A percentile compares a stretch with the other conserved stretches of the same genome.
Evolutionary conservation across 2,888 invertebrate species (phyloP).

Genomic region (Rhagonycha fulva): DNA sequence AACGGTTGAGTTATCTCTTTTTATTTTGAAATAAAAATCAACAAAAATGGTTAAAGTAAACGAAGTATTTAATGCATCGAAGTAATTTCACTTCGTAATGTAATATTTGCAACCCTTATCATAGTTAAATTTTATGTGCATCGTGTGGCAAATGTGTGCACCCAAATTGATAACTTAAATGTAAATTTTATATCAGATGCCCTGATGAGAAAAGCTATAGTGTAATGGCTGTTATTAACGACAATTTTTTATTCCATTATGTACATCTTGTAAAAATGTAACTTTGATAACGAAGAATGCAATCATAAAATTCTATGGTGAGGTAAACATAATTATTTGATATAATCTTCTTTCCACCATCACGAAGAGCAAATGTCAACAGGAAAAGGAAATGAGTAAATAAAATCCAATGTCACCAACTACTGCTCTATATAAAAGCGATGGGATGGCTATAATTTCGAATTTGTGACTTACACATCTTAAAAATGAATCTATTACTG

Average conservation of each 20-base stretch:
- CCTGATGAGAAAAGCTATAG: neutral
- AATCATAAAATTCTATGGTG: neutral
- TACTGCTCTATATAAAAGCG: neutral
- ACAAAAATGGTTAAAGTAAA: constrained; percentile 17
- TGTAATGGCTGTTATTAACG: neutral
- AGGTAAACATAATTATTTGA: constrained; percentile 2
- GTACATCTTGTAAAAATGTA: neutral
- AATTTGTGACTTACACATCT: neutral
- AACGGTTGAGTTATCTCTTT: neutral
- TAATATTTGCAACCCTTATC: constrained; percentile 6
- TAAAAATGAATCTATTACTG: neutral
- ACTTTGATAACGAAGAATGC: neutral
- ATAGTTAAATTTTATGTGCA: neutral
- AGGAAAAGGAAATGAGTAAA: constrained; percentile 1
- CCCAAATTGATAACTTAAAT: constrained; percentile 12
- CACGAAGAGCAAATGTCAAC: neutral
- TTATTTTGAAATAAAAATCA: neutral
- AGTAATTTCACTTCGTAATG: neutral
- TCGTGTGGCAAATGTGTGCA: constrained; percentile 1
- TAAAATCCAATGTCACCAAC: constrained; percentile 1
- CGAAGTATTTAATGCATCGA: constrained; percentile 32
- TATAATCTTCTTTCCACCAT: neutral
- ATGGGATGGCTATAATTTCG: neutral
- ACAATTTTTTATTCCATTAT: neutral
- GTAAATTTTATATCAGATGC: neutral